Conservation (phyloP, 1,140 invertebrate species). For the Goniozus legneri region DNA sequence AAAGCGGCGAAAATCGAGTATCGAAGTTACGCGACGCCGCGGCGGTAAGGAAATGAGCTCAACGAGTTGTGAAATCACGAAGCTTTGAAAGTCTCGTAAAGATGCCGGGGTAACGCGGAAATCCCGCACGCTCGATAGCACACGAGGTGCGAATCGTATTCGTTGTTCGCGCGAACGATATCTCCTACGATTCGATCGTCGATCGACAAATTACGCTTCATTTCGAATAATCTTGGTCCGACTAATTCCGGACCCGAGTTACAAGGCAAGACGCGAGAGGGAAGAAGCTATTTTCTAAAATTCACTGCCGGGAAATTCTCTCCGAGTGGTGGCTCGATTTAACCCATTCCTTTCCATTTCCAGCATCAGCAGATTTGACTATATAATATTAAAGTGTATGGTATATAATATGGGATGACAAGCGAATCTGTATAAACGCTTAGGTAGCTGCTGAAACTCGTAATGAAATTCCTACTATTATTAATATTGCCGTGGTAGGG, state of each 20-base stretch:
- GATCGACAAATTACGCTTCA: too few species aligned
- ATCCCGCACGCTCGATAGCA: slow-evolving; percentile 12
- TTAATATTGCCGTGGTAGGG: slow-evolving; percentile 34
- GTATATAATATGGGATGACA: slow-evolving; percentile 13
- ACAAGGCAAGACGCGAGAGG: too few species aligned
- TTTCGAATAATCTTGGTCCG: too few species aligned
- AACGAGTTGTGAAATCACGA: slow-evolving; percentile 38
- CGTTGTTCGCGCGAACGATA: too few species aligned
- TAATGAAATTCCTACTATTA: slow-evolving; percentile 41
- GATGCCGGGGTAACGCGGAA: slow-evolving; percentile 10
- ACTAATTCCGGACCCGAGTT: too few species aligned
- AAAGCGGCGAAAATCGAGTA: slow-evolving; percentile 26
- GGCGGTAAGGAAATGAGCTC: slow-evolving; percentile 33
- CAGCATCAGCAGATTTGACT: slow-evolving; percentile 14
- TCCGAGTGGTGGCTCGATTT: too few species aligned
- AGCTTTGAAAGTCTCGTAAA: slow-evolving; percentile 35
- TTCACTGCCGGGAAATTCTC: too few species aligned
- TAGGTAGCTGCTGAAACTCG: slow-evolving; percentile 26
- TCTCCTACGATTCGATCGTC: too few species aligned
- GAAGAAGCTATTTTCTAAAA: too few species aligned
- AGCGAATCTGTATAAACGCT: slow-evolving; percentile 19
- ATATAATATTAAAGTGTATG: too few species aligned
- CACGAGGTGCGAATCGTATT: too few species aligned
- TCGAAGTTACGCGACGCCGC: slow-evolving; percentile 25
- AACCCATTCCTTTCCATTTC: too few species aligned